A percentile compares a stretch with the other conserved stretches of the same genome.
Evolutionary conservation across 2,797 vertebrate species (phyloP).

Genomic region (Erpetoichthys calabaricus): DNA sequence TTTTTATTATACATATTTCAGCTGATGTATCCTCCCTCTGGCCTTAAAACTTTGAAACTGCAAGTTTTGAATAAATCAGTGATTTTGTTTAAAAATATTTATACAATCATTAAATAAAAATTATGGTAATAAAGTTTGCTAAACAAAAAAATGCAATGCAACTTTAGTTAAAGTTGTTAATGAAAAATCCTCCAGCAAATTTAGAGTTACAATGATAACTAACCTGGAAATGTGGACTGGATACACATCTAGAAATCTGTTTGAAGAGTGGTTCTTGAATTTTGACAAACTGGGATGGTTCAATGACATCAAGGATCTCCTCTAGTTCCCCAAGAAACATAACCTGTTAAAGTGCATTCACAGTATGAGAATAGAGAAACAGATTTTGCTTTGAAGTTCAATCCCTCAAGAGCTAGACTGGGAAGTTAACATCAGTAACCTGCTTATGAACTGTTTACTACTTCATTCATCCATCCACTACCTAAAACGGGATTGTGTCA

Average conservation of each 20-base stretch:
- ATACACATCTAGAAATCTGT: slow-evolving; percentile 95
- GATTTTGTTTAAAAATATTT: too few species aligned
- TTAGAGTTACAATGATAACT: slow-evolving; percentile 13
- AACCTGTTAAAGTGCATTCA: slow-evolving; percentile 51
- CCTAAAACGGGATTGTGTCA: too few species aligned
- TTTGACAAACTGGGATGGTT: slow-evolving; percentile 94
- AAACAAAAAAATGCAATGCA: too few species aligned
- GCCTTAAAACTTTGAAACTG: too few species aligned
- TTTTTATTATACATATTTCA: too few species aligned
- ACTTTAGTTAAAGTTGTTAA: too few species aligned
- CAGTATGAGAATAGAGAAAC: background rate
- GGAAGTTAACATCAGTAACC: background rate
- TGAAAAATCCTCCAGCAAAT: too few species aligned
- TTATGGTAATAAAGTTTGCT: too few species aligned
- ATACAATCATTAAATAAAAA: too few species aligned
- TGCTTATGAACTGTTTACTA: background rate
- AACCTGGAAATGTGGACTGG: slow-evolving; percentile 97
- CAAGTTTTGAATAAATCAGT: too few species aligned
- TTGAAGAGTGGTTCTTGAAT: slow-evolving; percentile 98
- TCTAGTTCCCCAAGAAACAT: slow-evolving; percentile 96
- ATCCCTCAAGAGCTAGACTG: background rate
- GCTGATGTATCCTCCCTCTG: too few species aligned
- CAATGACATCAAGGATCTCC: slow-evolving; percentile 96
- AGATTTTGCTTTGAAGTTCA: background rate
- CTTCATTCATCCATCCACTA: background rate